Evolutionary conservation across 2,888 invertebrate species (phyloP).

Genomic region (Brenthis daphne): DNA sequence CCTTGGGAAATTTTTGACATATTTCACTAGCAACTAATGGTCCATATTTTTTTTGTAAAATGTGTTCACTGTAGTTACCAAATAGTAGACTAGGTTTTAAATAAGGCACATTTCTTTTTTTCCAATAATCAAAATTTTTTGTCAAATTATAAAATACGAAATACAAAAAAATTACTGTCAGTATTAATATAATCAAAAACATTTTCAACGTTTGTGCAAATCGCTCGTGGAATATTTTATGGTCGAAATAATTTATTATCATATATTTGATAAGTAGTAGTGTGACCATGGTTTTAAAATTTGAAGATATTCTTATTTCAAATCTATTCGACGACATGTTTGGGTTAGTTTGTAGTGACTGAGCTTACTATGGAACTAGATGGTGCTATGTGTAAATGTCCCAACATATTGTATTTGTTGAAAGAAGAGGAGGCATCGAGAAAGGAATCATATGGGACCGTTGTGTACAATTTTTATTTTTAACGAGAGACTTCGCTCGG

Average conservation of each 20-base stretch:
- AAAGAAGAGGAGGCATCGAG: no score
- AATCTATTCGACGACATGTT: no score
- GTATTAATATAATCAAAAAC: neutral
- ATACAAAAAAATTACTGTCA: neutral
- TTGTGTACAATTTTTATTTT: no score
- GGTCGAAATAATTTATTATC: neutral
- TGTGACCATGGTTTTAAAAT: neutral
- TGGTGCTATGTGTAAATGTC: no score
- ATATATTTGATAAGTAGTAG: neutral
- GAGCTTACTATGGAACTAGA: no score
- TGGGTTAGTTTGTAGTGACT: no score
- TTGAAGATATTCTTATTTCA: no score
- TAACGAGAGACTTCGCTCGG: no score
- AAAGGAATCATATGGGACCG: no score
- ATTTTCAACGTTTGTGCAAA: constrained; percentile 6
- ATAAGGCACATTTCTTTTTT: constrained; percentile 51
- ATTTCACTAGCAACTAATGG: constrained; percentile 49
- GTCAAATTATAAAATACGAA: neutral
- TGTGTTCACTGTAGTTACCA: constrained; percentile 57
- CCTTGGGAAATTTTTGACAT: constrained; percentile 53
- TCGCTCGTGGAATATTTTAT: neutral
- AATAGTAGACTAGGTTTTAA: constrained; percentile 51
- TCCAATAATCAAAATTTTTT: constrained; percentile 55
- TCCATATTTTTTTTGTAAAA: constrained; percentile 49
- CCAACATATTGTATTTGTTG: no score